These are phyloP conservation scores for Entelurus aequoreus DNA, from an alignment of 2,113 vertebrate species.

Conservation along the genomic window DNA sequence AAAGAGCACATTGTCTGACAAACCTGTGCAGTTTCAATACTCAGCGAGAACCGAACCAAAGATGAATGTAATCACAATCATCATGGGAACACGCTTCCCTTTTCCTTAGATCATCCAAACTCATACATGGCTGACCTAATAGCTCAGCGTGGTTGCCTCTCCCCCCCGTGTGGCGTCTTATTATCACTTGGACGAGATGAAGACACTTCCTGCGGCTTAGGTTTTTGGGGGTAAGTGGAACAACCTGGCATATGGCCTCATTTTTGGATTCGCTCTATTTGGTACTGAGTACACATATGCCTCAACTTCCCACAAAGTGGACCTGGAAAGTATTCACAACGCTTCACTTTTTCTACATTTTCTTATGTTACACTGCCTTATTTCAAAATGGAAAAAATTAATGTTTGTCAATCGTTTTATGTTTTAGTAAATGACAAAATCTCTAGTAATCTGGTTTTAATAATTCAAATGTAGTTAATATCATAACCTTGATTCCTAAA, in stretches of 20 bases:
- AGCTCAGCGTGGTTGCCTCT: slow-evolving; percentile 25
- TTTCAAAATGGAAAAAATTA: too few relatives aligned
- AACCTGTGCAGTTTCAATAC: background rate
- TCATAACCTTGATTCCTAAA: too few relatives aligned
- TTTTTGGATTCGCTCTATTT: slow-evolving; percentile 54
- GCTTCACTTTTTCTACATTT: too few relatives aligned
- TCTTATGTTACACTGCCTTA: too few relatives aligned
- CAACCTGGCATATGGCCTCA: slow-evolving; percentile 64
- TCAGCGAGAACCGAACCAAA: background rate
- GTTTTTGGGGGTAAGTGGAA: slow-evolving; percentile 20
- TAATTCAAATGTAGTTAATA: too few relatives aligned
- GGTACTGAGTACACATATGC: slow-evolving; percentile 22
- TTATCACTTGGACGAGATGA: slow-evolving; percentile 34
- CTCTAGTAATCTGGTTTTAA: too few relatives aligned
- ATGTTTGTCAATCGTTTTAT: too few relatives aligned
- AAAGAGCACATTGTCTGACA: too few relatives aligned
- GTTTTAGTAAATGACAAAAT: too few relatives aligned
- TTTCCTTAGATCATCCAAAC: slow-evolving; percentile 3
- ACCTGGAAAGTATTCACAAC: background rate
- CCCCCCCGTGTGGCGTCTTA: slow-evolving; percentile 17
- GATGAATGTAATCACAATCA: background rate
- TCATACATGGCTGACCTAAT: slow-evolving; percentile 39
- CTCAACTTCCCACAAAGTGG: background rate
- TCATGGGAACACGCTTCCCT: slow-evolving; percentile 5
- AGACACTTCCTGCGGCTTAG: slow-evolving; percentile 23